Conservation (phyloP, 2,888 invertebrate species). For the Scaptomyza cyrtandrae region DNA sequence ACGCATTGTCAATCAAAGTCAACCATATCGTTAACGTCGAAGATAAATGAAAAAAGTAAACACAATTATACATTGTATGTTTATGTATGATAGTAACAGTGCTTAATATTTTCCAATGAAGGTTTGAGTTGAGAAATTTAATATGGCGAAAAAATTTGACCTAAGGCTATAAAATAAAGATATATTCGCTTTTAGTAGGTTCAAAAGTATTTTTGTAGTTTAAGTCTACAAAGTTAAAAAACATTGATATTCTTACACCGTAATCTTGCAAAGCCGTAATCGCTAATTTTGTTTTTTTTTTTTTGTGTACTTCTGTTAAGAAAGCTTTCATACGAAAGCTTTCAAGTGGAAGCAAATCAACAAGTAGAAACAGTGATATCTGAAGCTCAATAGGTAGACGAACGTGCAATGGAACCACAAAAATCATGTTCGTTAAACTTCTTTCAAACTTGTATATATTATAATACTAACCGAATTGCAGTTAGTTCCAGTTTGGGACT, state of each 20-base stretch:
- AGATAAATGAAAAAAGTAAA: constrained; percentile 53
- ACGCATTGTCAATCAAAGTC: too few species aligned
- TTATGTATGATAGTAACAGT: constrained; percentile 50
- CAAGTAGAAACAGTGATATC: neutral
- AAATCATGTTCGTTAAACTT: constrained; percentile 10
- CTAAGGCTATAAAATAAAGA: neutral
- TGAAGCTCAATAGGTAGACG: constrained; percentile 9
- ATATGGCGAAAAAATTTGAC: too few species aligned
- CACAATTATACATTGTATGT: constrained; percentile 41
- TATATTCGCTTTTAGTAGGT: too few species aligned
- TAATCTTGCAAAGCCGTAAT: neutral
- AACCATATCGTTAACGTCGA: constrained; percentile 86
- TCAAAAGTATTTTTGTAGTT: too few species aligned
- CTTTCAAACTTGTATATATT: neutral
- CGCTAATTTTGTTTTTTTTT: neutral
- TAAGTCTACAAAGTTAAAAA: neutral
- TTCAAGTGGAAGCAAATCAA: constrained; percentile 8
- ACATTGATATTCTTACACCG: neutral
- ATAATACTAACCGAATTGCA: neutral
- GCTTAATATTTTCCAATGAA: constrained; percentile 60
- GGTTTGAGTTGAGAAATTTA: too few species aligned
- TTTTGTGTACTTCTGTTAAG: neutral
- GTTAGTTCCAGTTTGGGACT: constrained; percentile 19
- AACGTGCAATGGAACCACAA: constrained; percentile 3
- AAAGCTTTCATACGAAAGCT: constrained; percentile 32